These are phyloP conservation scores for Umimayanthus chanpuru DNA, from an alignment of 92 coral and sea anemone species.

Conservation along the genomic window DNA sequence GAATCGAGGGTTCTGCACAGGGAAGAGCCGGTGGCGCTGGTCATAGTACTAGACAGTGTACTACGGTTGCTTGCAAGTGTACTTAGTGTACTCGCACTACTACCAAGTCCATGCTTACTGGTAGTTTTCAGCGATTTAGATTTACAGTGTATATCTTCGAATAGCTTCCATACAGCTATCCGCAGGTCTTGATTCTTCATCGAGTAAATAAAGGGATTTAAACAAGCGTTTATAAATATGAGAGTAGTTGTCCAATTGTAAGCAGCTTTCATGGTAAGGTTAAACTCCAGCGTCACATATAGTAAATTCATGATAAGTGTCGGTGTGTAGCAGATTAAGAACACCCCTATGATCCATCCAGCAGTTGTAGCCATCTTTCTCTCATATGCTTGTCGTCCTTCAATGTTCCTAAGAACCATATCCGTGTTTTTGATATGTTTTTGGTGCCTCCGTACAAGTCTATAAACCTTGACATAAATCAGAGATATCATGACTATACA, in stretches of 20 bases:
- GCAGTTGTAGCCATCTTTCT: constrained; percentile 50
- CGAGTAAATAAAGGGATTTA: constrained; percentile 71
- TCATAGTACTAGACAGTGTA: constrained; percentile 28
- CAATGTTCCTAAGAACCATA: constrained; percentile 6
- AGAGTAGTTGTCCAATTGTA: constrained; percentile 68
- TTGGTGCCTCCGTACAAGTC: constrained; percentile 63
- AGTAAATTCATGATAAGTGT: constrained; percentile 50
- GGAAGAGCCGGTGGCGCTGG: constrained; percentile 16
- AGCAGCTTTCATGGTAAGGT: constrained; percentile 51
- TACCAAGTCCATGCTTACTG: constrained; percentile 15
- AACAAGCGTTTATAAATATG: constrained; percentile 68
- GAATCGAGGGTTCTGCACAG: constrained; percentile 32
- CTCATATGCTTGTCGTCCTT: constrained; percentile 37
- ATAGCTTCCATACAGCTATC: constrained; percentile 51
- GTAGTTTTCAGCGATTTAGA: constrained; percentile 1
- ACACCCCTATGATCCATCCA: constrained; percentile 54
- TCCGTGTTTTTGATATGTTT: constrained; percentile 42
- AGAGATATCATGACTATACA: constrained; percentile 48
- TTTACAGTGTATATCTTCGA: constrained; percentile 35
- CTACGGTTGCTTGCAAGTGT: constrained; percentile 42
- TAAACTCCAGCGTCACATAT: constrained; percentile 56
- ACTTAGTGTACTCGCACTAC: constrained; percentile 30
- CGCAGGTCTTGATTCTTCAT: constrained; percentile 74
- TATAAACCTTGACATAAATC: constrained; percentile 52
- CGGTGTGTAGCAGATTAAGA: constrained; percentile 55